Evolutionary conservation across 2,113 vertebrate genomes (phyloP), one percentile per base, ranked within the genome.

Genomic region (Euleptes europaea): DNA sequence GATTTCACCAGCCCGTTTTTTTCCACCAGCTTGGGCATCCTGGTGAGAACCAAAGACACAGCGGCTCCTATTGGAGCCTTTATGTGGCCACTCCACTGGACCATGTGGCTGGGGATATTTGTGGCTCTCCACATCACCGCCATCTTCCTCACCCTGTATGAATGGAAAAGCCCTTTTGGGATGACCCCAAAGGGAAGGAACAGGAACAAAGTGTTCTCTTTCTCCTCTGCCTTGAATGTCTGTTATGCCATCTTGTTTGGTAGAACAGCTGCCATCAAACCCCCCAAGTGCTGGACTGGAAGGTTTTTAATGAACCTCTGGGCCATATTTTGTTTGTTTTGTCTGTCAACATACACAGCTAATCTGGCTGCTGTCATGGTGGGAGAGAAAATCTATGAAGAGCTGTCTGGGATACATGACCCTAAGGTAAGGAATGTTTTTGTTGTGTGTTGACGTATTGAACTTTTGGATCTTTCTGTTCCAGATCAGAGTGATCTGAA

Each of bases 281-380:
- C 97, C 13, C 97, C 97, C 1, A 97, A 97, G 91, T 97, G 97
- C 89, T 97, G 97, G 97, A 97, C 97, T 80, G 97, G 97, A 92
- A 96, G 97, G 40, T 97, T 97, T 94, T 93, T 97, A 82, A 97
- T 97, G 97, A 97, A 97, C 85, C 96, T 97, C n/a, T 97, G 97
- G 97, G 97, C 97, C 86, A 97, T 97, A 90, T 97, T 97, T 90
- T 97, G 97, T 93, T 95, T 97, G 83, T 97, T 97, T 95, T 97
- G 97, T 90, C 94, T 98, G 88, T 98, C 97, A 0, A 97, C 97
- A 0, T 97, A 98, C 84, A 97, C 97, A 1, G 97, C 97, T 38
- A 97, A 97, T 92, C 92, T 97, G 90, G 96, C 97, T 88, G 97
- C 97, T 44, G 97, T 98, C 83, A 98, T 98, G 97, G 97, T 98